Evolutionary conservation across 1,140 invertebrate species (phyloP).

Genomic region (Riptortus pedestris): DNA sequence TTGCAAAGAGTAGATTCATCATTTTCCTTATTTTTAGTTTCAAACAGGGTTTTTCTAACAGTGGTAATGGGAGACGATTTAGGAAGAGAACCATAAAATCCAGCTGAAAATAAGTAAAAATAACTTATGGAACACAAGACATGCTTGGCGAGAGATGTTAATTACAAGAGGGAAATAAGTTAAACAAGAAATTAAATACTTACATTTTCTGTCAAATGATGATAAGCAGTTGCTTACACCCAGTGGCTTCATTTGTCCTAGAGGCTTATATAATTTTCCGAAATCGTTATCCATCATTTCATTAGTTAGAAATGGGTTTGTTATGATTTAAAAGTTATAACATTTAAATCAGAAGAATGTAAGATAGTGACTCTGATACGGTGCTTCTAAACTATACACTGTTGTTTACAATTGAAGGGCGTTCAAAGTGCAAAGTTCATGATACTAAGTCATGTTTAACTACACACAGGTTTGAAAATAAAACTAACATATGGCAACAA

Average conservation of each 20-base stretch:
- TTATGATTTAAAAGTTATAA: too few relatives aligned
- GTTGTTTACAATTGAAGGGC: too few relatives aligned
- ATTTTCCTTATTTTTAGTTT: neutral
- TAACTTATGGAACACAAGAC: neutral
- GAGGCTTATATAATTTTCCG: neutral
- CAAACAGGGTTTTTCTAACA: neutral
- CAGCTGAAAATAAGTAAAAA: neutral
- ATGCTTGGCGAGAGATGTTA: too few relatives aligned
- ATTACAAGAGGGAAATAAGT: neutral
- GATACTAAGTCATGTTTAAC: too few relatives aligned
- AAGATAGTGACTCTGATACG: too few relatives aligned
- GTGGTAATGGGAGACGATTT: neutral
- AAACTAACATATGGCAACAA: too few relatives aligned
- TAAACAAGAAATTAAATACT: neutral
- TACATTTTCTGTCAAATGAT: neutral
- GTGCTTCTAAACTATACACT: too few relatives aligned
- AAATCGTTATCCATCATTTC: too few relatives aligned
- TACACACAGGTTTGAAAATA: too few relatives aligned
- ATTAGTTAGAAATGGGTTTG: too few relatives aligned
- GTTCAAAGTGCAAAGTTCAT: too few relatives aligned
- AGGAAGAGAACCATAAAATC: neutral
- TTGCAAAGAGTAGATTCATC: neutral
- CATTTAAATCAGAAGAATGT: too few relatives aligned
- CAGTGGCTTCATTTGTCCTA: neutral
- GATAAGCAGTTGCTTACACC: neutral